Evolutionary conservation across 2,888 invertebrate species (phyloP).

Genomic region (Dicyrtoma fusca): DNA sequence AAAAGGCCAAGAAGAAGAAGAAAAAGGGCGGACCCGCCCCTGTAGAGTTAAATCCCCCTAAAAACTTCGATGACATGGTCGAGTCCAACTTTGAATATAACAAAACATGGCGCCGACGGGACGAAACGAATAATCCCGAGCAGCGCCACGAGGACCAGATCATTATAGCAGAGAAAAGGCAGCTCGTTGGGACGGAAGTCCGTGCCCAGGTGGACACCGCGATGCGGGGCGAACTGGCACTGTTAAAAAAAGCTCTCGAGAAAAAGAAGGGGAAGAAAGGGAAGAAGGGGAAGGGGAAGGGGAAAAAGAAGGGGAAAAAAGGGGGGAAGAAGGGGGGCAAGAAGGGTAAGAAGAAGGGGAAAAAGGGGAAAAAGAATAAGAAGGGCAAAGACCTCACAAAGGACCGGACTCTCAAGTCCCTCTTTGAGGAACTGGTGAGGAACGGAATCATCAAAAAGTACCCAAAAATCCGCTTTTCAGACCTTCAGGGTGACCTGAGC

Average conservation of each 20-base stretch:
- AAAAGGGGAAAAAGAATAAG: conserved; percentile 81
- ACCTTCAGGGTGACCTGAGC: conserved; percentile 80
- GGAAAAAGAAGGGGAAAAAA: conserved; percentile 75
- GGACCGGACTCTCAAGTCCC: conserved; percentile 83
- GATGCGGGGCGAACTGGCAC: conserved; percentile 27
- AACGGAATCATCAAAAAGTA: conserved; percentile 87
- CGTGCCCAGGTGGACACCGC: conserved; percentile 68
- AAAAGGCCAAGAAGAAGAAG: conserved; percentile 65
- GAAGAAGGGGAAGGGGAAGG: conserved; percentile 64
- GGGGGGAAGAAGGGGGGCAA: conserved; percentile 72
- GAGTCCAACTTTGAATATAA: conserved; percentile 75
- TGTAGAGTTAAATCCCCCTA: conserved; percentile 69
- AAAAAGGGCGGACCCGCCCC: not conserved
- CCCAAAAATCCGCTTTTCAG: conserved; percentile 68
- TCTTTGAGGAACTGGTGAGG: conserved; percentile 88
- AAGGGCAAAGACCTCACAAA: conserved; percentile 91
- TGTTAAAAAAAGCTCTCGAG: conserved; percentile 27
- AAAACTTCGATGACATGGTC: conserved; percentile 73
- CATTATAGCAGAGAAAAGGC: conserved; percentile 80
- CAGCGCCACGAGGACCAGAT: conserved; percentile 80
- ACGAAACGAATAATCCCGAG: conserved; percentile 72
- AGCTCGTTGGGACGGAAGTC: conserved; percentile 80
- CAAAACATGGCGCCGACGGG: conserved; percentile 80
- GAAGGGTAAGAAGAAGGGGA: conserved; percentile 64
- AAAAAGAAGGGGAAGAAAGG: conserved; percentile 21